Evolutionary conservation across 2,113 vertebrate species (phyloP).

Genomic region (Noturus placidus): DNA sequence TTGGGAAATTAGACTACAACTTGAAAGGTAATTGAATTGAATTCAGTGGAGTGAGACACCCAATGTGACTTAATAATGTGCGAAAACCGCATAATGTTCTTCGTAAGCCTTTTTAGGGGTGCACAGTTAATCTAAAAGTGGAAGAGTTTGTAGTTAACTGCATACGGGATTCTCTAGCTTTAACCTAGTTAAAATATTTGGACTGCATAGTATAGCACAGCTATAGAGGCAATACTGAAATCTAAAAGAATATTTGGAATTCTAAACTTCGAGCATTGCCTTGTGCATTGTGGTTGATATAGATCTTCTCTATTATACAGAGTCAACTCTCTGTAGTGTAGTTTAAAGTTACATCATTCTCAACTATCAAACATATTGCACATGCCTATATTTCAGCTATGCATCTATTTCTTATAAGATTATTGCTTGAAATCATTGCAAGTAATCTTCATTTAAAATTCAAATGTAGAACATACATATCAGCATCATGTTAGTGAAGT

Average conservation of each 20-base stretch:
- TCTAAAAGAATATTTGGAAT: neutral
- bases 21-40: neutral
- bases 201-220: neutral
- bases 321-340: neutral
- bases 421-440: neutral
- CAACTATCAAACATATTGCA: neutral
- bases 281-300: neutral
- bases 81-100: neutral
- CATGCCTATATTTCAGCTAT: slow-evolving; percentile 22
- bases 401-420: neutral
- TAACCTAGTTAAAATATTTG: neutral
- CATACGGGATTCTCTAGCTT: neutral
- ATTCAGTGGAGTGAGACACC: neutral
- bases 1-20: neutral
- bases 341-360: neutral
- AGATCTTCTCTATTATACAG: neutral
- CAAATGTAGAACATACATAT: neutral
- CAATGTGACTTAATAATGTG: neutral
- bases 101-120: neutral
- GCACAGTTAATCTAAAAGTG: neutral
- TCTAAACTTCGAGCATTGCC: neutral
- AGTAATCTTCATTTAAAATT: neutral
- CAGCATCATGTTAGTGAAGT: neutral
- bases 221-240: neutral
- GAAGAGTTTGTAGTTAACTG: neutral